Percentiles rank a stretch among this genome's conserved stretches.
phyloP scores from a whole-genome alignment of 2,113 vertebrate genomes.

The Thamnaconus septentrionalis region DNA sequence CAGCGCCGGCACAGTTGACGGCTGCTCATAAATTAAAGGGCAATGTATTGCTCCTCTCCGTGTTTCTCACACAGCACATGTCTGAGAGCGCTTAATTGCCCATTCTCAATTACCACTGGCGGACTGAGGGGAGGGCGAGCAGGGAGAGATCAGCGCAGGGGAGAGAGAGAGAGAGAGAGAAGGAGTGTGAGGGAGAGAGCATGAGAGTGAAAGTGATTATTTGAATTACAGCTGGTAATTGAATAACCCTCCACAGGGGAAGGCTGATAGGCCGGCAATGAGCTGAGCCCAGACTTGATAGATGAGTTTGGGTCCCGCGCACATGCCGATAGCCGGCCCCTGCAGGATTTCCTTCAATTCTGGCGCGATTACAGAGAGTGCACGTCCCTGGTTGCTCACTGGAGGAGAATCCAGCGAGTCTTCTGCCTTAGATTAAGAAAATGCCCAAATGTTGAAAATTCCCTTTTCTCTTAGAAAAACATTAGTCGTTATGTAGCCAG shows the following conservation, averaged over 20 bases:
- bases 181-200: slow-evolving; percentile 9
- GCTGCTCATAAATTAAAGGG: slow-evolving; percentile 45
- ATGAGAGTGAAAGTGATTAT: slow-evolving; percentile 59
- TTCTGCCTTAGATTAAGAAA: too few species aligned
- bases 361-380: too few species aligned
- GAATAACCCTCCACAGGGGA: slow-evolving; percentile 58
- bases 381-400: too few species aligned
- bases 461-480: too few species aligned
- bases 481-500: too few species aligned
- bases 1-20: slow-evolving; percentile 20
- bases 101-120: slow-evolving; percentile 50
- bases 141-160: too few species aligned
- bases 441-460: too few species aligned
- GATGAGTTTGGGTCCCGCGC: slow-evolving; percentile 19
- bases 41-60: slow-evolving; percentile 36
- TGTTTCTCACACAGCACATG: slow-evolving; percentile 54
- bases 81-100: slow-evolving; percentile 53
- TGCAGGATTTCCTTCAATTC: slow-evolving; percentile 20
- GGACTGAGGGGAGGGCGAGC: slow-evolving; percentile 30
- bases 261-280: slow-evolving; percentile 56
- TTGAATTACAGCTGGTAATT: slow-evolving; percentile 68
- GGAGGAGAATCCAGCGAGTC: too few species aligned
- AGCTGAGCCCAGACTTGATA: slow-evolving; percentile 46
- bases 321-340: slow-evolving; percentile 24
- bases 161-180: slow-evolving; percentile 12